Base-by-base conservation (phyloP, 2,113 vertebrate species). In the Oreochromis tanganicae region DNA sequence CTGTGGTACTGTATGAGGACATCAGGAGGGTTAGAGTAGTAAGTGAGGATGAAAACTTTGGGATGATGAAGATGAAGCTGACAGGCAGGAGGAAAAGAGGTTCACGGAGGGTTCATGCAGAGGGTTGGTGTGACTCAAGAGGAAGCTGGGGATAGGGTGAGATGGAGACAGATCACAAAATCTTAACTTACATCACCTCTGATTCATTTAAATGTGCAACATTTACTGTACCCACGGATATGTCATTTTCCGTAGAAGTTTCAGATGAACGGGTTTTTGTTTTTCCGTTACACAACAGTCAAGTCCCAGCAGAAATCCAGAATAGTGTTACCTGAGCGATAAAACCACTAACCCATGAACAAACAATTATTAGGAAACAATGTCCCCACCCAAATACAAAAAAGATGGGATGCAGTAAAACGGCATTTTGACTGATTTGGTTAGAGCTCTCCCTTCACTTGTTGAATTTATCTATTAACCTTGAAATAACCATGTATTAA, bases 181-280 rank as follows among this genome's bases (percentile, higher is more conserved):
- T 78, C 14, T 17, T 19, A 24, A 5, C 9, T 82, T 32, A 17
- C n/a, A 14, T 68, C 41, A 80, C 38, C 7, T 48, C 43, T 90
- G 88, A 88, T 78, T 91, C 21, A 82, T 17, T 81, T 24, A 19
- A 27, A 3, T 29, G 27, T 46, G 82, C 4, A 32, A 29, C 4
- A 41, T 6, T 14, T 5, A 21, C 16, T 21, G 32, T n/a, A 38
- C 6, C 12, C 57, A 81, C 5, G 8, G 32, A 8, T n/a, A 5
- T 16, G 32, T 41, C n/a, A 55, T 29, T 29, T 10, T 21, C 3
- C 0, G 6, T 48, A 36, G 21, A 7, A 75, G 38, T 46, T 36
- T 63, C 21, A 46, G 5, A 19, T 36, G 4, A 16, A 63, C 5
- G n/a, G 3, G 7, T 11, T 3, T 11, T 38, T 52, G 21, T 78